Evolutionary conservation across 1,140 invertebrate genomes (phyloP), one percentile per base, ranked within the genome.

Genomic region (Rhopalosiphum maidis): DNA sequence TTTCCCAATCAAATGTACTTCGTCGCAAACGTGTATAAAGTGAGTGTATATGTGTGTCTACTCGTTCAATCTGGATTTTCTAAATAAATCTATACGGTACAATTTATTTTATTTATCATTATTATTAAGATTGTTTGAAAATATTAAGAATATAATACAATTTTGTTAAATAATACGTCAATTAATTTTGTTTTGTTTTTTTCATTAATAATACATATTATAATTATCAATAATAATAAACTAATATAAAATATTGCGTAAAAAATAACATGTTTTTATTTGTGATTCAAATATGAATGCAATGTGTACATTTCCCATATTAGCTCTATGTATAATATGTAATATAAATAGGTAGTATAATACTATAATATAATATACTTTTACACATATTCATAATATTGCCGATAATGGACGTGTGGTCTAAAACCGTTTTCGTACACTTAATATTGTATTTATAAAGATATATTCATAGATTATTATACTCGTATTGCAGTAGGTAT

Each of bases 1-100:
- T 92, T 82, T 92, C 7, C 43, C 60, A 51, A 92, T 92, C 68
- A 37, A 82, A 91, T 51, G 68, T 82, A 48, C 41, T 91, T 91
- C 68, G 54, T 43, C n/a, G n/a, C n/a, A 21, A 25, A 55, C 22
- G n/a, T 5, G 35, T 43, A 85, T 85, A 85, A 85, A 43, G 41
- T 41, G 37, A 23, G 35, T 23, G 35, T 7, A 15, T 54, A 54
- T 23, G 54, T 54, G 22, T 43, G 23, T 37, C 4, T 41, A 85
- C 8, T 41, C 6, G 46, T 48, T 18, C 15, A 87, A 87, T 18
- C 30, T 87, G 46, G 48, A 87, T 48, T 87, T 46, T 25, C 18
- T n/a, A 51, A n/a, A 48, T 35, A 22, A 87, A 87, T 51, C 30
- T 83, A n/a, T 77, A 35, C 11, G 41, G 41, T 41, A 41, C 41